phyloP scores from a whole-genome alignment of 2,888 invertebrate species.

The Epinotia nisella region DNA sequence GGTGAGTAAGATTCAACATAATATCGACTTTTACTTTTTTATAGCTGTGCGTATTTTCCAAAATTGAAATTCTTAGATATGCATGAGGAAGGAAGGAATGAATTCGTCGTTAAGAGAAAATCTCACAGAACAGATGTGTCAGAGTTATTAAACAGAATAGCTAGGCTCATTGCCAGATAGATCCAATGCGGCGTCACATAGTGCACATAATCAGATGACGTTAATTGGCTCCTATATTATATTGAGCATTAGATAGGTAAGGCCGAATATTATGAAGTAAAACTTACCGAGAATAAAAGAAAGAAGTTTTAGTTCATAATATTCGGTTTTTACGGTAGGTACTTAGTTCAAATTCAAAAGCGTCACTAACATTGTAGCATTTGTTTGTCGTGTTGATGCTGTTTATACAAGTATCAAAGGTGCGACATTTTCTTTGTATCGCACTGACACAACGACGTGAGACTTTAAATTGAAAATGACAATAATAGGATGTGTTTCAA shows the following conservation, averaged over 20 bases:
- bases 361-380: not conserved
- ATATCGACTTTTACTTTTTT: constrained; percentile 15
- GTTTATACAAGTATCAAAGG: not conserved
- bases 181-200: constrained; percentile 9
- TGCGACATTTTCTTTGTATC: constrained; percentile 14
- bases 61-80: not conserved
- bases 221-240: constrained; percentile 6
- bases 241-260: not conserved
- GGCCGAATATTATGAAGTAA: not conserved
- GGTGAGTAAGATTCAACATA: constrained; percentile 13
- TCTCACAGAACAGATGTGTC: not conserved
- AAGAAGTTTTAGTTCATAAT: too few relatives aligned
- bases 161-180: constrained; percentile 16
- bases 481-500: constrained; percentile 7
- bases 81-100: not conserved
- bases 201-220: constrained; percentile 17
- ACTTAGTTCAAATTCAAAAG: not conserved
- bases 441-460: constrained; percentile 7
- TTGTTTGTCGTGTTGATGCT: constrained; percentile 1
- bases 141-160: not conserved
- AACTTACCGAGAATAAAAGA: not conserved
- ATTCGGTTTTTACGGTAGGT: too few relatives aligned
- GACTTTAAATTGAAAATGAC: constrained; percentile 8
- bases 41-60: constrained; percentile 1
- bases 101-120: not conserved